A percentile compares a stretch with the other conserved stretches of the same genome.
Evolutionary conservation across 2,888 invertebrate species (phyloP).

Genomic region (Sphaerophoria taeniata): DNA sequence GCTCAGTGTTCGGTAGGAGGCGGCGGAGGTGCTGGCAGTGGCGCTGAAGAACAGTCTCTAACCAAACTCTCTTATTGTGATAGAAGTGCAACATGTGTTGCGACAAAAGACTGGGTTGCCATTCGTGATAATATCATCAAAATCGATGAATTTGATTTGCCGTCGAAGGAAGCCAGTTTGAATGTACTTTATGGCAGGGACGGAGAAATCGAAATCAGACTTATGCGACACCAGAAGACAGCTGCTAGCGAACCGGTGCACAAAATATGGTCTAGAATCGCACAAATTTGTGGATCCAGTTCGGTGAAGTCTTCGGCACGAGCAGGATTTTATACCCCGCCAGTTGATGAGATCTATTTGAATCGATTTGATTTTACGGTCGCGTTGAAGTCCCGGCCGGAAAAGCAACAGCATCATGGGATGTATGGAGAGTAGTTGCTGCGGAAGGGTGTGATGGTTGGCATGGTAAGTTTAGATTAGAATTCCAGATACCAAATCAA

Average conservation of each 20-base stretch:
- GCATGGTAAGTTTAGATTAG: slow-evolving; percentile 23
- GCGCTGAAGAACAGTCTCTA: slow-evolving; percentile 58
- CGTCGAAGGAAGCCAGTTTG: slow-evolving; percentile 74
- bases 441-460: neutral
- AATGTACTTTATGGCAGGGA: slow-evolving; percentile 72
- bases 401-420: slow-evolving; percentile 21
- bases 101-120: slow-evolving; percentile 12
- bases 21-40: too few species aligned
- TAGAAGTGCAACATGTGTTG: slow-evolving; percentile 39
- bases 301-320: slow-evolving; percentile 62
- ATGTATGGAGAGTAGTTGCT: slow-evolving; percentile 8
- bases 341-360: slow-evolving; percentile 66
- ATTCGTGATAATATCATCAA: slow-evolving; percentile 65
- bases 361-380: slow-evolving; percentile 56
- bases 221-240: slow-evolving; percentile 59
- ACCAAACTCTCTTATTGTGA: slow-evolving; percentile 57
- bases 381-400: slow-evolving; percentile 35
- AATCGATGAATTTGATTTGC: slow-evolving; percentile 73
- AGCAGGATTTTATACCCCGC: slow-evolving; percentile 75
- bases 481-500: too few species aligned
- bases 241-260: slow-evolving; percentile 39
- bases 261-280: slow-evolving; percentile 54
- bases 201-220: slow-evolving; percentile 74
- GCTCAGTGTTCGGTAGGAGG: slow-evolving; percentile 43
- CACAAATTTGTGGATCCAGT: slow-evolving; percentile 42